Evolutionary conservation across 2,797 vertebrate species (phyloP).

Genomic region (Eulemur mongoz): DNA sequence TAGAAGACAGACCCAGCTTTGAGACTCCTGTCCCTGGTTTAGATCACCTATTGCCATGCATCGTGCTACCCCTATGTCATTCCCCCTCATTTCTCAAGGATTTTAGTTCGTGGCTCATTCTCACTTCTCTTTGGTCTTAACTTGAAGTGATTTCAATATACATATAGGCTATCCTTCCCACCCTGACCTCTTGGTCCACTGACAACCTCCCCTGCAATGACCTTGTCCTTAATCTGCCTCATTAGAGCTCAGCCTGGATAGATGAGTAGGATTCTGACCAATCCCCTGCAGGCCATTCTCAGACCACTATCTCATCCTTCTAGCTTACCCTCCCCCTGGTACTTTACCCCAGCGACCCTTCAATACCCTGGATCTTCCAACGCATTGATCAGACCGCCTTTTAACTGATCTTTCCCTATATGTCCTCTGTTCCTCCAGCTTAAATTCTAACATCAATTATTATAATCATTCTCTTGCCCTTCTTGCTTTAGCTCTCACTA

Average conservation of each 20-base stretch:
- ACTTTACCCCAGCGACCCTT: neutral
- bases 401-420: neutral
- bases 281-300: neutral
- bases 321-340: neutral
- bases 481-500: neutral
- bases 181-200: neutral
- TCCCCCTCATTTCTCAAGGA: neutral
- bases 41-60: neutral
- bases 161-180: neutral
- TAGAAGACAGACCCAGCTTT: neutral
- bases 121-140: slow-evolving; percentile 12
- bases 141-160: neutral
- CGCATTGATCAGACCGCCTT: neutral
- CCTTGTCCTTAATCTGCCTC: neutral
- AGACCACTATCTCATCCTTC: neutral
- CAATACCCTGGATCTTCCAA: neutral
- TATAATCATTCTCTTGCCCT: neutral
- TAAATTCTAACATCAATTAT: neutral
- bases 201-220: neutral
- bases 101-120: neutral
- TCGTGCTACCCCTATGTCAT: neutral
- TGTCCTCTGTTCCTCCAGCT: neutral
- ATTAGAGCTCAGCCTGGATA: neutral
- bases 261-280: neutral
- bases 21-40: neutral